Percentiles rank a stretch among this genome's conserved stretches.
These are phyloP conservation scores for Sphaerophoria taeniata DNA, from an alignment of 2,888 invertebrate species.

Conservation along the genomic window DNA sequence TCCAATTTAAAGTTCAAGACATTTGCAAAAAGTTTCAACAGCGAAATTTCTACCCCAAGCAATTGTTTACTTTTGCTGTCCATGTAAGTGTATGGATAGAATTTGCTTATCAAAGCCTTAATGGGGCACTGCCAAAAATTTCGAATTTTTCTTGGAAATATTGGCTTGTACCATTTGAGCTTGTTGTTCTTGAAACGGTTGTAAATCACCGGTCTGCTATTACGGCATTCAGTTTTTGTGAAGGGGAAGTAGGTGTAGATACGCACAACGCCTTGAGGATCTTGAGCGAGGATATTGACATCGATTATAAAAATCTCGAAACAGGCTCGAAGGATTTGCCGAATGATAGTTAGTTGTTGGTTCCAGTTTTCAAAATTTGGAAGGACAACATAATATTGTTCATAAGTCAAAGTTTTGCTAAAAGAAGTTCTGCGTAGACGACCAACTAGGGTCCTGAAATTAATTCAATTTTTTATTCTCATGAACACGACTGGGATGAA, in stretches of 20 bases:
- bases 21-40: background rate
- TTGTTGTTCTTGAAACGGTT: background rate
- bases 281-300: background rate
- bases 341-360: background rate
- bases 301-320: background rate
- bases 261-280: background rate
- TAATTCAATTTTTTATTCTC: no score
- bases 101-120: background rate
- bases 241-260: slow-evolving; percentile 5
- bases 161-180: background rate
- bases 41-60: background rate
- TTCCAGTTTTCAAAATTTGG: no score
- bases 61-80: background rate
- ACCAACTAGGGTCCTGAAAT: no score
- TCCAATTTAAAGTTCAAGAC: background rate
- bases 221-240: background rate
- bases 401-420: no score
- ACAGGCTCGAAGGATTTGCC: background rate
- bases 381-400: no score
- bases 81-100: background rate
- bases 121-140: background rate
- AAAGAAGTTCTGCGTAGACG: no score
- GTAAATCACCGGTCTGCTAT: background rate
- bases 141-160: background rate
- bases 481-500: no score